Base-by-base conservation (phyloP, 2,888 invertebrate genomes). In the Andrena bicolor region DNA sequence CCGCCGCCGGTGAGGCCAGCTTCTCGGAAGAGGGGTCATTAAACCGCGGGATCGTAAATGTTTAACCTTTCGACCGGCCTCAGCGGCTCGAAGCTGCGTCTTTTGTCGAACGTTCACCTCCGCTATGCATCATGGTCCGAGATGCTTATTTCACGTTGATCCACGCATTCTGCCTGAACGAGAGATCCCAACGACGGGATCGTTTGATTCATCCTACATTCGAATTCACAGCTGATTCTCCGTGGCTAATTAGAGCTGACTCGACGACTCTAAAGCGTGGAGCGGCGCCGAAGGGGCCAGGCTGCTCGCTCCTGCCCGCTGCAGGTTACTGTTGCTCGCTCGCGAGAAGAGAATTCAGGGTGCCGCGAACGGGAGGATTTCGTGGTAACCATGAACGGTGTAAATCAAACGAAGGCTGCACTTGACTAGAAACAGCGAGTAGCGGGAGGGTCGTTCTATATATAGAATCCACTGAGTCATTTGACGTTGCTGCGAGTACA, bases 361-460 rank as follows among this genome's bases (percentile, higher is more conserved):
- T 81, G 82, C 86, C 77, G 65, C 76, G 85, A 83, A 84, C 83
- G 63, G 82, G 79, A 85, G 88, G 85, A 88, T 88, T 88, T 88
- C 88, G 88, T 88, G 87, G 87, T 86, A 90, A 88, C 90, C 88
- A 89, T 88, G 90, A 86, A 91, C 90, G 89, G 89, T 89, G 91
- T 90, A 90, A 91, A 92, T 91, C 90, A 92, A 92, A 91, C 88
- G 88, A 88, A 90, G 87, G 88, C 89, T 89, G 88, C 91, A 92
- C 91, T 92, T 92, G 91, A 90, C 91, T 92, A 90, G 90, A 91
- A 91, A 90, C 88, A 87, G 83, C 83, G 86, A 90, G 88, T 90
- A 90, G 90, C 89, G 87, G 88, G 90, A 87, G 90, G 87, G 88
- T 82, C 77, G 86, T 71, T 83, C 90, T 91, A 91, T 91, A 91